Percentiles rank a stretch among this genome's conserved stretches.
phyloP scores from a whole-genome alignment of 2,113 vertebrate genomes.

The Raja brachyura region DNA sequence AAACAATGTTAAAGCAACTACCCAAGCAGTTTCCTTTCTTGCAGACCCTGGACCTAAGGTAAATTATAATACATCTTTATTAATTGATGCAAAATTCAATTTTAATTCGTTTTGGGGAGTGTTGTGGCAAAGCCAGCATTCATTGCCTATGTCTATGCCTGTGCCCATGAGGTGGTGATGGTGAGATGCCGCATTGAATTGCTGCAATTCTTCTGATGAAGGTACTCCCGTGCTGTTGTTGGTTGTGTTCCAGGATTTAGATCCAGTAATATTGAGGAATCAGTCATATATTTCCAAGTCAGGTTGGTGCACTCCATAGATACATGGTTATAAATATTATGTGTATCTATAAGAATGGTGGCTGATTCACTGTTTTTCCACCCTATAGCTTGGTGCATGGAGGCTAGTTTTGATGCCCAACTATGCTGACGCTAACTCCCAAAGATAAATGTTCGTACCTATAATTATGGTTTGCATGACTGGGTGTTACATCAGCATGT shows the following conservation, averaged over 20 bases:
- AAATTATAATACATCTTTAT: neutral
- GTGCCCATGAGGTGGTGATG: no score
- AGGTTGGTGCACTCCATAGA: no score
- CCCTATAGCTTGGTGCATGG: neutral
- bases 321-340: neutral
- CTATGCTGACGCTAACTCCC: neutral
- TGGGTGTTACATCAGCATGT: neutral
- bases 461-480: neutral
- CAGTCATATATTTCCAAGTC: no score
- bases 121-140: no score
- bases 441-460: neutral
- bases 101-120: no score
- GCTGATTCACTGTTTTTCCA: neutral
- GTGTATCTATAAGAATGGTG: neutral
- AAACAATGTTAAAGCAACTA: conserved; percentile 24
- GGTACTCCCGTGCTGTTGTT: no score
- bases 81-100: neutral
- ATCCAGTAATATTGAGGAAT: no score
- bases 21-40: conserved; percentile 28
- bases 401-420: neutral
- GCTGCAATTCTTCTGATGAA: no score
- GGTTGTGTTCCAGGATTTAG: no score
- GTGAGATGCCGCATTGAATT: no score
- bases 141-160: no score
- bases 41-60: conserved; percentile 31